Evolutionary conservation across 2,888 invertebrate species (phyloP).

Genomic region (Folsomia manolachei): DNA sequence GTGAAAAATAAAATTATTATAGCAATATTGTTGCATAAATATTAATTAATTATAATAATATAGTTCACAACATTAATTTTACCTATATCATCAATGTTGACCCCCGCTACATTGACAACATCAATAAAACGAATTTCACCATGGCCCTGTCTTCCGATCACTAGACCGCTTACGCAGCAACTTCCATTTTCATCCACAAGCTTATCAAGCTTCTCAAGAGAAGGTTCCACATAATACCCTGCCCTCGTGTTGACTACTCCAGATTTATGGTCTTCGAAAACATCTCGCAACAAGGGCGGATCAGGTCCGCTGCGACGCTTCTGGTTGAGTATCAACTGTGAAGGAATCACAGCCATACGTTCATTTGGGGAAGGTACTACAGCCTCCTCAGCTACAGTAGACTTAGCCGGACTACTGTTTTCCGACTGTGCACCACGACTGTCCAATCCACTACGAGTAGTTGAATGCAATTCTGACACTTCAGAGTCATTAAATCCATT

Average conservation of each 20-base stretch:
- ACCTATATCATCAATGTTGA: slow-evolving; percentile 85
- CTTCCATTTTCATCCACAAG: slow-evolving; percentile 71
- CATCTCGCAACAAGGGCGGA: neutral
- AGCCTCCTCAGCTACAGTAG: neutral
- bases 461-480: neutral
- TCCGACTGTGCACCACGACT: neutral
- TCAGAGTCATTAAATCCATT: slow-evolving; percentile 11
- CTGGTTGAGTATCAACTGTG: neutral
- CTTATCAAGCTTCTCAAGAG: slow-evolving; percentile 72
- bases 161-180: slow-evolving; percentile 81
- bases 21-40: neutral
- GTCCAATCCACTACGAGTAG: neutral
- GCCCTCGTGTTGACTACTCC: slow-evolving; percentile 72
- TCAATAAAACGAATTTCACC: slow-evolving; percentile 86
- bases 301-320: slow-evolving; percentile 13
- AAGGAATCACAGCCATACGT: neutral
- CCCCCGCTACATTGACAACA: slow-evolving; percentile 75
- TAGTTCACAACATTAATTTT: slow-evolving; percentile 39
- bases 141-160: slow-evolving; percentile 82
- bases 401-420: neutral
- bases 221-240: slow-evolving; percentile 90
- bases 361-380: neutral
- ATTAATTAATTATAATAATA: slow-evolving; percentile 3
- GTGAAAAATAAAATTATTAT: slow-evolving; percentile 49
- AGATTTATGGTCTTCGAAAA: slow-evolving; percentile 15